Percentiles rank a stretch among this genome's conserved stretches.
phyloP scores from a whole-genome alignment of 1,140 invertebrate genomes.

The Brachionus asplanchnoidis region DNA sequence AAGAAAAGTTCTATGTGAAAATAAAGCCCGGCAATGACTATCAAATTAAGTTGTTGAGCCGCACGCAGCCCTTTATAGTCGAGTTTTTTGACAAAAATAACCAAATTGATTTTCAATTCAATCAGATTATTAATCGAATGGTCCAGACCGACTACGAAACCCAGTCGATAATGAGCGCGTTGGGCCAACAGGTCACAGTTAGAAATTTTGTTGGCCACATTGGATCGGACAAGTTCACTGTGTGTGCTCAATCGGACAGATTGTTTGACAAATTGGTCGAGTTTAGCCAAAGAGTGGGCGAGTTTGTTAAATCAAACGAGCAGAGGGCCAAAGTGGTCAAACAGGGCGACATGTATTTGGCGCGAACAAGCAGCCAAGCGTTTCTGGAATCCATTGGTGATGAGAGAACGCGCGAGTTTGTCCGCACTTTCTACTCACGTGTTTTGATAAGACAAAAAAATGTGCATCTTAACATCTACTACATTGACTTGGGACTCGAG shows the following conservation, averaged over 20 bases:
- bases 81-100: slow-evolving; percentile 36
- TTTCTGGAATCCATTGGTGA: background rate
- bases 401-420: background rate
- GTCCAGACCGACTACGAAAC: background rate
- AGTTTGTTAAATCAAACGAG: background rate
- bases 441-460: background rate
- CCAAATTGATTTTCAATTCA: slow-evolving; percentile 35
- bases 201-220: background rate
- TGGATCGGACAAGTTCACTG: background rate
- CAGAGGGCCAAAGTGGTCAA: background rate
- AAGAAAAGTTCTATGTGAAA: slow-evolving; percentile 18
- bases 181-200: background rate
- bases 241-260: background rate
- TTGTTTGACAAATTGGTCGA: background rate
- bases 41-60: background rate
- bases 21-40: slow-evolving; percentile 2
- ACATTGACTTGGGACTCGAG: background rate
- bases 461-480: background rate
- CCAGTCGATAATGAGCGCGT: background rate
- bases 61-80: background rate
- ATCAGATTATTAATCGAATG: slow-evolving; percentile 6
- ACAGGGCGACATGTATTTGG: background rate
- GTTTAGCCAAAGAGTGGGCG: background rate
- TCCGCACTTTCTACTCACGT: background rate
- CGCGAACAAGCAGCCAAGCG: background rate